Conservation (phyloP, 1,140 invertebrate genomes). For the Zaprionus ornatus region DNA sequence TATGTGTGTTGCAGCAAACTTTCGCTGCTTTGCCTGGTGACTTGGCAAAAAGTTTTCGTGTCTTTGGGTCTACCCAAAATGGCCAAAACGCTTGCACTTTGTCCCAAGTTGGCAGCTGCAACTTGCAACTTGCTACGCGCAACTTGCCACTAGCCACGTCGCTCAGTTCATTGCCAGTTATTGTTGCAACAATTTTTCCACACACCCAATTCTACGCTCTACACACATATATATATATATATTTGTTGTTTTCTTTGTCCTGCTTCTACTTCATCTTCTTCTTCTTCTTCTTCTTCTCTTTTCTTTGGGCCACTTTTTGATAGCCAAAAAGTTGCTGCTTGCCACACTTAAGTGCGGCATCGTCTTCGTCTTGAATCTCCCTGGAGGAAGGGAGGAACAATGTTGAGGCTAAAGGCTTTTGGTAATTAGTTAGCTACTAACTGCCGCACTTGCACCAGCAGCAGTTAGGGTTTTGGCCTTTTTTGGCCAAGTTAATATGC, state of each 20-base stretch:
- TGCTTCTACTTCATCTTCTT: neutral
- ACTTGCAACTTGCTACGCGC: constrained; percentile 9
- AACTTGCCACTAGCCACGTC: constrained; percentile 9
- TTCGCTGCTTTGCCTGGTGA: constrained; percentile 47
- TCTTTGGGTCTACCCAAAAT: constrained; percentile 37
- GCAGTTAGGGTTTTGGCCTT: neutral
- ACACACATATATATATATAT: neutral
- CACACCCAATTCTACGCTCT: neutral
- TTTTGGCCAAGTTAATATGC: constrained; percentile 62
- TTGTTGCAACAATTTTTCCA: constrained; percentile 40
- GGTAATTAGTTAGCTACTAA: constrained; percentile 72
- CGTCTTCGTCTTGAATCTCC: neutral
- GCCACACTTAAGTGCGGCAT: constrained; percentile 20
- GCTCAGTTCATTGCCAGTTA: constrained; percentile 45
- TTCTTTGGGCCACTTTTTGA: constrained; percentile 32
- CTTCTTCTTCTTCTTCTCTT: neutral
- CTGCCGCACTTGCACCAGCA: constrained; percentile 26
- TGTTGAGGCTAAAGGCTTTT: constrained; percentile 25
- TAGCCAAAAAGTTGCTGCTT: constrained; percentile 29
- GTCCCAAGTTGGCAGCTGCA: constrained; percentile 15
- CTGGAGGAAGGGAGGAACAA: too few relatives aligned
- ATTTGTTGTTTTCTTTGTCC: neutral
- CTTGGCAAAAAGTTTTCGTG: constrained; percentile 59
- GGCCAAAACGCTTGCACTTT: constrained; percentile 70
- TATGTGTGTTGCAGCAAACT: constrained; percentile 26